Conservation (phyloP, 2,888 invertebrate genomes). For the Drosophila borealis region DNA sequence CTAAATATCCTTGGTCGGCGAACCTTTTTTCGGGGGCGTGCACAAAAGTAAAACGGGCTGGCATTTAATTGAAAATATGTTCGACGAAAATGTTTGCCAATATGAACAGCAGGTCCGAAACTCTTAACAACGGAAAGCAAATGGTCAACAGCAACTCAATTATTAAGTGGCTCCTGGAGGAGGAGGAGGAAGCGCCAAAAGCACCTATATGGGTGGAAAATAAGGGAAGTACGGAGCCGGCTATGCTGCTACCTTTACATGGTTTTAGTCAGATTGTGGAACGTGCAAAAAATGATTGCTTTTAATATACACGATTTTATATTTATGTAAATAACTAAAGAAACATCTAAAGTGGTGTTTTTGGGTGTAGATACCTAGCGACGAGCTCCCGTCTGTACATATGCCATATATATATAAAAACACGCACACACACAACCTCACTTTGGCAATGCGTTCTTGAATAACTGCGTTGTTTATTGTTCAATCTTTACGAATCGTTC, state of each 20-base stretch:
- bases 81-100: conserved; percentile 61
- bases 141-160: conserved; percentile 63
- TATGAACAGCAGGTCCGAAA: conserved; percentile 10
- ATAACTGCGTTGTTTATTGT: too few species aligned
- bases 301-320: not conserved
- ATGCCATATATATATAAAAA: too few species aligned
- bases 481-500: too few species aligned
- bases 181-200: not conserved
- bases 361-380: too few species aligned
- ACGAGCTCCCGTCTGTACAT: too few species aligned
- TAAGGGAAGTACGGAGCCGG: not conserved
- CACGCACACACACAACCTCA: too few species aligned
- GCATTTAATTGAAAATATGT: conserved; percentile 71
- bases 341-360: too few species aligned
- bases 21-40: conserved; percentile 12
- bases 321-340: too few species aligned
- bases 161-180: conserved; percentile 45
- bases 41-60: conserved; percentile 45
- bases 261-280: not conserved
- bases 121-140: conserved; percentile 31
- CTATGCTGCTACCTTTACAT: not conserved
- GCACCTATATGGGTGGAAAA: not conserved
- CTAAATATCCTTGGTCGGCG: not conserved
- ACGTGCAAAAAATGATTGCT: not conserved
- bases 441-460: too few species aligned